Evolutionary conservation across 1,140 invertebrate genomes (phyloP).

Genomic region (Ceratina japonica): DNA sequence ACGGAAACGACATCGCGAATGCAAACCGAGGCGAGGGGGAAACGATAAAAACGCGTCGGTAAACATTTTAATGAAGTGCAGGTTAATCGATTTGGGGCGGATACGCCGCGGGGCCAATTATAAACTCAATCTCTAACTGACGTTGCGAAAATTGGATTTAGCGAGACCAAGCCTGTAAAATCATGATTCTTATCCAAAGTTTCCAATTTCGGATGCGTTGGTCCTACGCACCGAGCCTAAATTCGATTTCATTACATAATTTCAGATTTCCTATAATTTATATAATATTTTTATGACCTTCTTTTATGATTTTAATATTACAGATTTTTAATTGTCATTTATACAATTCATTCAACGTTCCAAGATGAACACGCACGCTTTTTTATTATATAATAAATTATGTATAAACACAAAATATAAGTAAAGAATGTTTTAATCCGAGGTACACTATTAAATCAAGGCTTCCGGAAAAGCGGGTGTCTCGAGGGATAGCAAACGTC

Average conservation of each 20-base stretch:
- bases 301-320: no score
- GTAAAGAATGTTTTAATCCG: no score
- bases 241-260: no score
- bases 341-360: no score
- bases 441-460: no score
- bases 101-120: conserved; percentile 33
- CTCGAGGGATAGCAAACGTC: neutral
- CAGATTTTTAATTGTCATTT: no score
- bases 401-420: no score
- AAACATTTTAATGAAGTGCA: conserved; percentile 43
- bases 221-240: no score
- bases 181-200: conserved; percentile 44
- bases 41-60: conserved; percentile 16
- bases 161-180: conserved; percentile 7
- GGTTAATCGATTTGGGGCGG: conserved; percentile 36
- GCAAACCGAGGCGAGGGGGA: neutral
- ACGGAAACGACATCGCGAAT: neutral
- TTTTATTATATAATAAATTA: no score
- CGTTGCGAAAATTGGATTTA: conserved; percentile 41
- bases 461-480: neutral
- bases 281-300: no score
- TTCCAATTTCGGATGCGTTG: conserved; percentile 2
- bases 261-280: no score
- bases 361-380: no score
- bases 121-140: conserved; percentile 48